A percentile compares a stretch with the other conserved stretches of the same genome.
These are phyloP conservation scores for Brassicogethes aeneus DNA, from an alignment of 2,888 invertebrate genomes.

Conservation along the genomic window DNA sequence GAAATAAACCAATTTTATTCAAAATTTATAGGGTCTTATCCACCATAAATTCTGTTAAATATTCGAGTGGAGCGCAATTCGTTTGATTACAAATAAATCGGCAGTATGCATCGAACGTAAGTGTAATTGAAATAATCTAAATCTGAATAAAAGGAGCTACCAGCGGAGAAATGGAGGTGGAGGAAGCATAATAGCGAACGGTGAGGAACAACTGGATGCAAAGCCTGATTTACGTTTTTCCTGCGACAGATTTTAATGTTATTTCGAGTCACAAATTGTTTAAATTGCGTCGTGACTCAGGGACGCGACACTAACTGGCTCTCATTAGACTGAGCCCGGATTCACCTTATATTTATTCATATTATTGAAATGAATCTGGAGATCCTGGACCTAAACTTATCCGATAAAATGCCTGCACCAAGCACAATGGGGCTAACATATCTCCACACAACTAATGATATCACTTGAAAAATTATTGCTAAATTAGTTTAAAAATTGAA, in stretches of 20 bases:
- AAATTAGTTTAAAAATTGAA: no score
- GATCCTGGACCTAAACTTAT: constrained; percentile 22
- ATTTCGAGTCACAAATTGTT: constrained; percentile 47
- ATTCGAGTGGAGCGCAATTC: no score
- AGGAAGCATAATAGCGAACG: constrained; percentile 20
- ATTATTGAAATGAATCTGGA: constrained; percentile 41
- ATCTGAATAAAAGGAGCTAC: constrained; percentile 9
- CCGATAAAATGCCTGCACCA: constrained; percentile 7
- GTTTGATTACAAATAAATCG: no score
- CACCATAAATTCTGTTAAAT: no score
- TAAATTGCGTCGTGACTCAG: constrained; percentile 47
- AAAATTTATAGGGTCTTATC: no score
- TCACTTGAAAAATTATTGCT: no score
- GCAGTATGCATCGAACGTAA: neutral
- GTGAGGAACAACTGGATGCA: constrained; percentile 34
- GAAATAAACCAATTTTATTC: no score
- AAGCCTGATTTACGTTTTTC: constrained; percentile 45
- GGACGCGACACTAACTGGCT: constrained; percentile 42
- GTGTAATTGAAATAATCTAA: constrained; percentile 8
- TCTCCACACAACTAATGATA: no score
- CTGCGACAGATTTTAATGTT: constrained; percentile 45
- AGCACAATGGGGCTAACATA: no score
- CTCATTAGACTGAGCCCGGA: constrained; percentile 41
- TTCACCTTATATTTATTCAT: constrained; percentile 44
- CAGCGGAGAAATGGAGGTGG: no score